A percentile compares a stretch with the other conserved stretches of the same genome.
phyloP scores from a whole-genome alignment of 1,140 invertebrate genomes.

The Scaptomyza pallida region DNA sequence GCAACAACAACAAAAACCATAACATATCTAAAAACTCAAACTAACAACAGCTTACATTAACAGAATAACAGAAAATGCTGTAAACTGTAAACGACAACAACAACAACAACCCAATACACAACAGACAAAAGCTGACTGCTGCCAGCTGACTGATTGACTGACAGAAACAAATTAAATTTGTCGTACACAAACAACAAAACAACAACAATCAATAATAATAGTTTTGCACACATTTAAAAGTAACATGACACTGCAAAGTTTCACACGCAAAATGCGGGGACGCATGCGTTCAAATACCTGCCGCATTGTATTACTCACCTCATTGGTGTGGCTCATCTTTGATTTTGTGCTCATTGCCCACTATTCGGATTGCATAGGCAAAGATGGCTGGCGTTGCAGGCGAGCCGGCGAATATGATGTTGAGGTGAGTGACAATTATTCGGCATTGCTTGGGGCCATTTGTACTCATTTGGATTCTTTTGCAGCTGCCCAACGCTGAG shows the following conservation, averaged over 20 bases:
- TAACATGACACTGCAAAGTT: conserved; percentile 73
- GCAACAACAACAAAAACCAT: conserved; percentile 43
- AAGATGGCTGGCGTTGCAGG: conserved; percentile 88
- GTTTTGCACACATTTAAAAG: conserved; percentile 1
- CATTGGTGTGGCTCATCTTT: conserved; percentile 97
- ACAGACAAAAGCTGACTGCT: conserved; percentile 46
- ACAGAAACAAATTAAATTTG: conserved; percentile 43
- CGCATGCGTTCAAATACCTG: conserved; percentile 96
- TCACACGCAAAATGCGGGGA: conserved; percentile 90
- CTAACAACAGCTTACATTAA: conserved; percentile 28
- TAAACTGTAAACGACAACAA: conserved; percentile 12
- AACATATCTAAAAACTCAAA: conserved; percentile 40
- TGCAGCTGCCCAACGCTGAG: conserved; percentile 73
- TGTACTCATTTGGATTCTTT: background rate
- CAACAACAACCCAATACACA: conserved; percentile 2
- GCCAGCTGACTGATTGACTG: conserved; percentile 28
- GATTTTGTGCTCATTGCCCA: conserved; percentile 96
- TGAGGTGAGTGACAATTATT: conserved; percentile 77
- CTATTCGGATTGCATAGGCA: conserved; percentile 95
- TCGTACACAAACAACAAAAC: conserved; percentile 16
- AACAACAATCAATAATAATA: conserved; percentile 27
- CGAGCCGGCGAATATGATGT: conserved; percentile 85
- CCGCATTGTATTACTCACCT: conserved; percentile 96
- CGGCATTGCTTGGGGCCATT: too few relatives aligned
- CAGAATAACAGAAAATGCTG: conserved; percentile 33